phyloP scores from a whole-genome alignment of 2,113 vertebrate genomes.

The Vanacampus margaritifer region DNA sequence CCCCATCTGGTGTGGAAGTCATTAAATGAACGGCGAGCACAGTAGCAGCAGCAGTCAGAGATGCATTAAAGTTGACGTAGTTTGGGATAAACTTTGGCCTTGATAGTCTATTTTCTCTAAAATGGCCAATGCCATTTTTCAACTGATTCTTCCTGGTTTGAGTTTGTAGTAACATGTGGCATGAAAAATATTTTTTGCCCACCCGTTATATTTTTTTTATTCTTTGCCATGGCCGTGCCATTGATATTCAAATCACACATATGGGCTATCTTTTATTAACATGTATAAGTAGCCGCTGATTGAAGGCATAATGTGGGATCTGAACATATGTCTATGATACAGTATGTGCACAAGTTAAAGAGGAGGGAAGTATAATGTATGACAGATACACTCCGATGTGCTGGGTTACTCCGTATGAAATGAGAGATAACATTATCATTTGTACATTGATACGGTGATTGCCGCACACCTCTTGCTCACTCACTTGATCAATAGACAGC shows the following conservation, averaged over 20 bases:
- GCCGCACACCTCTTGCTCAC: slow-evolving; percentile 32
- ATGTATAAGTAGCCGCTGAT: background rate
- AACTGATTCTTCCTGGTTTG: background rate
- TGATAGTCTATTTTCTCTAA: background rate
- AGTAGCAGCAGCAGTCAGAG: slow-evolving; percentile 26
- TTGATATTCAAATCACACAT: background rate
- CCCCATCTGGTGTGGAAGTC: slow-evolving; percentile 48
- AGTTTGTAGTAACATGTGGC: background rate
- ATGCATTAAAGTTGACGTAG: background rate
- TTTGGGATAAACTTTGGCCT: slow-evolving; percentile 3
- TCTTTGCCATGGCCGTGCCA: background rate
- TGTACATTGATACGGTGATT: slow-evolving; percentile 22
- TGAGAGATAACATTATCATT: background rate
- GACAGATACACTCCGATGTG: slow-evolving; percentile 20
- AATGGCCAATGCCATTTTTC: background rate
- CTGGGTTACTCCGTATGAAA: slow-evolving; percentile 1
- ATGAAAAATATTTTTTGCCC: background rate
- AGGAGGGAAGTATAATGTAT: background rate
- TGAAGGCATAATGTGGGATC: background rate
- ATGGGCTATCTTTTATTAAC: background rate
- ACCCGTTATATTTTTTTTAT: no score
- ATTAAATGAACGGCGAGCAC: slow-evolving; percentile 41
- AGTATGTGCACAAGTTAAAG: background rate
- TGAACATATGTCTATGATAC: slow-evolving; percentile 20
- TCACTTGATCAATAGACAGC: background rate